These are phyloP conservation scores for Anthopleura sola DNA, from an alignment of 64 coral and sea anemone species.

Conservation along the genomic window DNA sequence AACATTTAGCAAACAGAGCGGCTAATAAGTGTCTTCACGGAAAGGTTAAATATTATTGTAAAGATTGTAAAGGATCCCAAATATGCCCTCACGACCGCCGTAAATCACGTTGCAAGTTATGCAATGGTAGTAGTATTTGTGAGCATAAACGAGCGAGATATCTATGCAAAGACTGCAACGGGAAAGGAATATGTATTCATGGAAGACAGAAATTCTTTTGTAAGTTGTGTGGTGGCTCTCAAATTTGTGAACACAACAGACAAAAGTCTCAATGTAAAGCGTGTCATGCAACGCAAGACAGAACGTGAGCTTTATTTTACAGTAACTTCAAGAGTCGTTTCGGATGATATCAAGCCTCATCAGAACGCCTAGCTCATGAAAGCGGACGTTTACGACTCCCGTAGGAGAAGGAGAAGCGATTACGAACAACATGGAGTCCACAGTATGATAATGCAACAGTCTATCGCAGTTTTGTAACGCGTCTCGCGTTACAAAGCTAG, in stretches of 20 bases:
- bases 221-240: conserved; percentile 25
- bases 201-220: conserved; percentile 37
- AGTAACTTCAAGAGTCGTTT: conserved; percentile 34
- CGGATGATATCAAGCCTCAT: conserved; percentile 59
- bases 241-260: no score
- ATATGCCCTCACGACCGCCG: conserved; percentile 50
- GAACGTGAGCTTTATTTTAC: conserved; percentile 44
- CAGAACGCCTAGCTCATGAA: conserved; percentile 55
- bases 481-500: no score
- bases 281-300: conserved; percentile 41
- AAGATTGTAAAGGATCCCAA: conserved; percentile 45
- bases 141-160: conserved; percentile 40
- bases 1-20: conserved; percentile 30
- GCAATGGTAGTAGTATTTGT: conserved; percentile 43
- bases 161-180: conserved; percentile 38
- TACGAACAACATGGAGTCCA: no score
- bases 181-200: conserved; percentile 32
- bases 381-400: conserved; percentile 46
- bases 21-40: conserved; percentile 20
- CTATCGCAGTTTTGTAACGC: no score
- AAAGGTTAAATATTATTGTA: conserved; percentile 51
- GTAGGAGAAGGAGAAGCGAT: no score
- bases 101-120: conserved; percentile 43
- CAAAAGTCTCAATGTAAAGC: conserved; percentile 37
- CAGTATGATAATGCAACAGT: no score